Conservation (phyloP, 1,140 invertebrate genomes). For the Neoseiulus cucumeris region DNA sequence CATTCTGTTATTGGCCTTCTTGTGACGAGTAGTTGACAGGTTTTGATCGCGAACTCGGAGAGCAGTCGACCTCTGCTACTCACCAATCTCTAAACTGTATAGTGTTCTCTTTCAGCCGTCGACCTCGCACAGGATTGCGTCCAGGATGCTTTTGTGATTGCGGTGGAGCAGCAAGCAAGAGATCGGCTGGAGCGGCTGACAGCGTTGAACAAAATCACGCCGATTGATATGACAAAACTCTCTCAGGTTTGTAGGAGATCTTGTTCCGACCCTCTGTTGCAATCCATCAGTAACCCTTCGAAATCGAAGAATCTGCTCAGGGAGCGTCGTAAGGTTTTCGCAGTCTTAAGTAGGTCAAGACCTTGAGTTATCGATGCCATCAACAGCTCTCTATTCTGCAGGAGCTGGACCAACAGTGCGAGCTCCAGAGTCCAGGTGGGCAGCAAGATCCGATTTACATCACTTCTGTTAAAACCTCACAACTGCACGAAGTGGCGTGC, state of each 20-base stretch:
- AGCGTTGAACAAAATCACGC: conserved; percentile 68
- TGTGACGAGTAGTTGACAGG: no score
- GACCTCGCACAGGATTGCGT: conserved; percentile 60
- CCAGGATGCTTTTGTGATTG: conserved; percentile 91
- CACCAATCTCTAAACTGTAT: no score
- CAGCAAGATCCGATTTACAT: conserved; percentile 9
- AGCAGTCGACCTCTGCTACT: no score
- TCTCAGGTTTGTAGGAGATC: conserved; percentile 37
- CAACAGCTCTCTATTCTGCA: neutral
- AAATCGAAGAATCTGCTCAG: no score
- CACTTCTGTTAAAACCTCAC: conserved; percentile 4
- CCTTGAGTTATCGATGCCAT: no score
- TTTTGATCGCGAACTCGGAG: no score
- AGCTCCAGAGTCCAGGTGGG: conserved; percentile 9
- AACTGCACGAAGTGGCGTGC: conserved; percentile 8
- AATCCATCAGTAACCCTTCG: no score
- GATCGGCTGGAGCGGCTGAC: conserved; percentile 72
- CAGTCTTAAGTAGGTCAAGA: no score
- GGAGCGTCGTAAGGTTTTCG: no score
- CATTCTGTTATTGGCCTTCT: no score
- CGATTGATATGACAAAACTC: conserved; percentile 82
- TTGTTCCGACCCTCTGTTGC: no score
- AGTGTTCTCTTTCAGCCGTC: conserved; percentile 41
- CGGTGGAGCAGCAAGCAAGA: conserved; percentile 71
- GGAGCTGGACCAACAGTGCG: conserved; percentile 6